Evolutionary conservation across 2,113 vertebrate genomes (phyloP).

Genomic region (Isurus oxyrinchus): DNA sequence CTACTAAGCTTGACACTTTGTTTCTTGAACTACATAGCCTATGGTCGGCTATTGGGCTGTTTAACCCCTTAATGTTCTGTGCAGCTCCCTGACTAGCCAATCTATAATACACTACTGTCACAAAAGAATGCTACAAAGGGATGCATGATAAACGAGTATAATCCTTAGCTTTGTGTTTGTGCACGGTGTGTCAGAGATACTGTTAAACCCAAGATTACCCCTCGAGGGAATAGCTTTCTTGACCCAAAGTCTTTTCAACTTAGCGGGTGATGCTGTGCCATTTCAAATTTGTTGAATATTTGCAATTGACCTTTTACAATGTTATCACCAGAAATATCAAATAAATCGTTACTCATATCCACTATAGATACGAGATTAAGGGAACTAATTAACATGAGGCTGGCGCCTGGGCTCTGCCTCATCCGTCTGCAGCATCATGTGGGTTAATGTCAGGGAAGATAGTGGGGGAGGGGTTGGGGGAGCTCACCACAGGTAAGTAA

Average conservation of each 20-base stretch:
- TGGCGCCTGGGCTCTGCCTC: too few species aligned
- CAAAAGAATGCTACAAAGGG: neutral
- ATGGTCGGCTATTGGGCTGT: neutral
- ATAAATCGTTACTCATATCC: neutral
- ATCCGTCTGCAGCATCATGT: too few species aligned
- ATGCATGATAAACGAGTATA: neutral
- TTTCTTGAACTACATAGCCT: neutral
- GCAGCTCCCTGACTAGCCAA: neutral
- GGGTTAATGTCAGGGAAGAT: too few species aligned
- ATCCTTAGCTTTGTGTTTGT: neutral
- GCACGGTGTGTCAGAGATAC: neutral
- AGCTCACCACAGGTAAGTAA: too few species aligned
- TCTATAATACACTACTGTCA: neutral
- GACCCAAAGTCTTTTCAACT: neutral
- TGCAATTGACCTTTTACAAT: neutral
- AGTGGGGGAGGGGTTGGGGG: too few species aligned
- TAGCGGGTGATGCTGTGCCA: neutral
- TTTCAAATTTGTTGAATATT: neutral
- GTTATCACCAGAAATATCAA: neutral
- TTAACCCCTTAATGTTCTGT: neutral
- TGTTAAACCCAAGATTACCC: neutral
- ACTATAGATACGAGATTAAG: neutral
- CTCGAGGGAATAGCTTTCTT: neutral
- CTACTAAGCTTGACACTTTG: neutral
- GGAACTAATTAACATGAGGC: neutral